A percentile compares a stretch with the other conserved stretches of the same genome.
These are phyloP conservation scores for Goniozus legneri DNA, from an alignment of 1,140 invertebrate genomes.

Conservation along the genomic window DNA sequence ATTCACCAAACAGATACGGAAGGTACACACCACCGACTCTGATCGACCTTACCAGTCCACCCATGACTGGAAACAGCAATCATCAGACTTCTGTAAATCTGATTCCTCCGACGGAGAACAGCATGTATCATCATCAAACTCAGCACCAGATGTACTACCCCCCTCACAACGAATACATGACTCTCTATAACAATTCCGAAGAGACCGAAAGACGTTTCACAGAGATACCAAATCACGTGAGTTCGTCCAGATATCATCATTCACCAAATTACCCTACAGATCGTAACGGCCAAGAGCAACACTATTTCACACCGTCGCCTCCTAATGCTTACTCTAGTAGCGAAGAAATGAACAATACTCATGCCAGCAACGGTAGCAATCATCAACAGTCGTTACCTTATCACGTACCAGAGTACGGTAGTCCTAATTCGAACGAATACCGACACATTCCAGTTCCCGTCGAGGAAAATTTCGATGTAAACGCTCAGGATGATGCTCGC, in stretches of 20 bases:
- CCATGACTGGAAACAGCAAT: constrained; percentile 14
- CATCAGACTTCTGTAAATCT: too few relatives aligned
- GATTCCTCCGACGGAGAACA: too few relatives aligned
- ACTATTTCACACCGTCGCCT: constrained; percentile 23
- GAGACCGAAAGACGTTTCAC: too few relatives aligned
- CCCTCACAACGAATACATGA: constrained; percentile 21
- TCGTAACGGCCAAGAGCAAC: constrained; percentile 31
- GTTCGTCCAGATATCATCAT: constrained; percentile 6
- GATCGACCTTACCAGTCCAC: constrained; percentile 38
- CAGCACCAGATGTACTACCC: constrained; percentile 16
- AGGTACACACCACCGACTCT: constrained; percentile 34
- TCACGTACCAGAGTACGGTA: too few relatives aligned
- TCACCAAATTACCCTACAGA: constrained; percentile 27
- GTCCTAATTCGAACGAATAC: too few relatives aligned
- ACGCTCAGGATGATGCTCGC: too few relatives aligned
- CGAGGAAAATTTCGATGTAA: constrained; percentile 23
- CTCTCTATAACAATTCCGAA: constrained; percentile 19
- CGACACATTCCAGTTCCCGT: constrained; percentile 9
- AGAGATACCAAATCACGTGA: constrained; percentile 16
- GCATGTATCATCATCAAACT: constrained; percentile 16
- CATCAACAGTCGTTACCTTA: too few relatives aligned
- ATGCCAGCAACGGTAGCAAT: not conserved
- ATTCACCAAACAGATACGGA: constrained; percentile 36
- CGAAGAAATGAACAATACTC: constrained; percentile 12
- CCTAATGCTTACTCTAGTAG: constrained; percentile 28